Evolutionary conservation across 2,888 invertebrate genomes (phyloP).

Genomic region (Tortrix viridana): DNA sequence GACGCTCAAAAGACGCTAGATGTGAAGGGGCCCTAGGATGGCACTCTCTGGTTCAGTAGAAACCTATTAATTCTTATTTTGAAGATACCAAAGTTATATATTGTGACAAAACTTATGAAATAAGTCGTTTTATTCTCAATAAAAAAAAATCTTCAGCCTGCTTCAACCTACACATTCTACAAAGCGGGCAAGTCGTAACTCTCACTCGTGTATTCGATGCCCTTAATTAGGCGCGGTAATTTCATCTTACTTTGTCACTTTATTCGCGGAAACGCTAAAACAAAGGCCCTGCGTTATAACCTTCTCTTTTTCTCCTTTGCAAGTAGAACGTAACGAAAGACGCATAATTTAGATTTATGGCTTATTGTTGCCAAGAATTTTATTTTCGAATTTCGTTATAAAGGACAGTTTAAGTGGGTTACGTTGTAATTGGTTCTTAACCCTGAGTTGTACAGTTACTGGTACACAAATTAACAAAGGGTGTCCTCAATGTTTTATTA

Average conservation of each 20-base stretch:
- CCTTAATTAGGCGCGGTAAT: slow-evolving; percentile 69
- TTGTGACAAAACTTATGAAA: no score
- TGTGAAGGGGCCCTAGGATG: no score
- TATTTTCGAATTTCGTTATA: slow-evolving; percentile 31
- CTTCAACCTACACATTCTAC: no score
- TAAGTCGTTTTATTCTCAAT: no score
- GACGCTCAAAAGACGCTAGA: no score
- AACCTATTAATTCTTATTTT: no score
- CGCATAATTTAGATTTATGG: slow-evolving; percentile 40
- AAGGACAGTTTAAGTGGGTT: slow-evolving; percentile 9
- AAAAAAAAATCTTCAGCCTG: no score
- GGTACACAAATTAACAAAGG: no score
- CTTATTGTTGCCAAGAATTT: slow-evolving; percentile 37
- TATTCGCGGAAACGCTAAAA: slow-evolving; percentile 69
- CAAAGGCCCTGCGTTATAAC: slow-evolving; percentile 69
- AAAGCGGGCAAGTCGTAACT: no score
- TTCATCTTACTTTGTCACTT: slow-evolving; percentile 72
- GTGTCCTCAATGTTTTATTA: no score
- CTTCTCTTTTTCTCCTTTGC: slow-evolving; percentile 48
- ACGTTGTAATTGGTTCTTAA: background rate
- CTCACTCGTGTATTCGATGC: slow-evolving; percentile 49
- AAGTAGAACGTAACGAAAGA: slow-evolving; percentile 46
- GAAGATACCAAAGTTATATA: no score
- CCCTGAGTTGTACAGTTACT: background rate
- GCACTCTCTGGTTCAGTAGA: no score